Percentiles rank a stretch among this genome's conserved stretches.
These are phyloP conservation scores for Ceuthmochares aereus DNA, from an alignment of 2,113 vertebrate genomes.

Conservation along the genomic window DNA sequence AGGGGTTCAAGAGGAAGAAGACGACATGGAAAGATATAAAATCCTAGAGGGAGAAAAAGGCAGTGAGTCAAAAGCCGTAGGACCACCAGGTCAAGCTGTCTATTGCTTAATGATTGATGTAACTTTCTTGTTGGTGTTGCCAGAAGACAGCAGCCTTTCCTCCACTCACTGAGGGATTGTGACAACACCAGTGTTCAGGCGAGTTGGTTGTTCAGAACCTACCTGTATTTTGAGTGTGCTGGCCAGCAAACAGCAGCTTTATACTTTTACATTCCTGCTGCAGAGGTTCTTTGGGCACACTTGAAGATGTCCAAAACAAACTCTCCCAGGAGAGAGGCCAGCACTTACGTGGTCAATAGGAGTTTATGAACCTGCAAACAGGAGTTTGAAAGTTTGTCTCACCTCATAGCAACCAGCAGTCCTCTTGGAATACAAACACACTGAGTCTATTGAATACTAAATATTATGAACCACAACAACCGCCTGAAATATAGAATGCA, in stretches of 20 bases:
- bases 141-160: neutral
- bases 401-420: neutral
- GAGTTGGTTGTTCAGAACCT: neutral
- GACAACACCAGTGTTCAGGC: neutral
- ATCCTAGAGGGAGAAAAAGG: neutral
- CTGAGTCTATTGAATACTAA: neutral
- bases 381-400: neutral
- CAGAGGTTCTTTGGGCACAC: neutral
- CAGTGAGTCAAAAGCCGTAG: neutral
- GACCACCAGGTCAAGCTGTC: accelerated
- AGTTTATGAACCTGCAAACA: neutral
- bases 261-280: neutral
- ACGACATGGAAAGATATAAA: neutral
- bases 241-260: neutral
- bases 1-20: neutral
- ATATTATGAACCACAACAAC: neutral
- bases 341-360: neutral
- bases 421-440: neutral
- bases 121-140: accelerated
- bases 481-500: neutral
- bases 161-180: neutral
- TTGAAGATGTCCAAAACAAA: neutral
- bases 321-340: neutral
- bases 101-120: neutral
- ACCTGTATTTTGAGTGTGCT: neutral